These are phyloP conservation scores for Drosophila ustulata DNA, from an alignment of 2,888 invertebrate species.

Conservation along the genomic window DNA sequence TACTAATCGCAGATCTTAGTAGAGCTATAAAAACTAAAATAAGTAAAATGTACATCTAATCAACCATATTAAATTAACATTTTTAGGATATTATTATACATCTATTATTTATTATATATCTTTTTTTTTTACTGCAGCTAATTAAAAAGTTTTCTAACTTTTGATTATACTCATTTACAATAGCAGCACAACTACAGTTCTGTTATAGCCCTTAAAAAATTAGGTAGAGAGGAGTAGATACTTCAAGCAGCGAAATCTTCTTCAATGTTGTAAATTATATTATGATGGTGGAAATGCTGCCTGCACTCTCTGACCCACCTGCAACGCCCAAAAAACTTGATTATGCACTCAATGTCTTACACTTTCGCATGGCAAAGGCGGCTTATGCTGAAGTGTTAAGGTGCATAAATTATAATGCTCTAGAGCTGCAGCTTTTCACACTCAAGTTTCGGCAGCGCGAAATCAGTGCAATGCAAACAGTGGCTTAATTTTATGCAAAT, in stretches of 20 bases:
- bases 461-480: not conserved
- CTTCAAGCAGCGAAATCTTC: not conserved
- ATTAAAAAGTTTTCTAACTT: not conserved
- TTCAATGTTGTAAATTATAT: not conserved
- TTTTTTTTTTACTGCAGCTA: too few relatives aligned
- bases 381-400: slow-evolving; percentile 1
- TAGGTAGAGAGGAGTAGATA: not conserved
- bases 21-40: too few relatives aligned
- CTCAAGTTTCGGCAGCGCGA: not conserved
- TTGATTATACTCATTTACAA: not conserved
- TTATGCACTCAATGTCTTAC: slow-evolving; percentile 2
- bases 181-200: not conserved
- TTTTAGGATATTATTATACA: too few relatives aligned
- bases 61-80: too few relatives aligned
- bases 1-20: too few relatives aligned
- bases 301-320: not conserved
- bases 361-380: not conserved
- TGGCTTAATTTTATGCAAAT: slow-evolving; percentile 8
- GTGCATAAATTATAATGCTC: slow-evolving; percentile 6
- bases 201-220: not conserved
- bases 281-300: not conserved
- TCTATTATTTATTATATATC: too few relatives aligned
- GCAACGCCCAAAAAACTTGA: not conserved
- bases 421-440: not conserved
- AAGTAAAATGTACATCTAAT: too few relatives aligned